Evolutionary conservation across 2,113 vertebrate genomes (phyloP), one percentile per base, ranked within the genome.

Genomic region (Melanocharis versteri): DNA sequence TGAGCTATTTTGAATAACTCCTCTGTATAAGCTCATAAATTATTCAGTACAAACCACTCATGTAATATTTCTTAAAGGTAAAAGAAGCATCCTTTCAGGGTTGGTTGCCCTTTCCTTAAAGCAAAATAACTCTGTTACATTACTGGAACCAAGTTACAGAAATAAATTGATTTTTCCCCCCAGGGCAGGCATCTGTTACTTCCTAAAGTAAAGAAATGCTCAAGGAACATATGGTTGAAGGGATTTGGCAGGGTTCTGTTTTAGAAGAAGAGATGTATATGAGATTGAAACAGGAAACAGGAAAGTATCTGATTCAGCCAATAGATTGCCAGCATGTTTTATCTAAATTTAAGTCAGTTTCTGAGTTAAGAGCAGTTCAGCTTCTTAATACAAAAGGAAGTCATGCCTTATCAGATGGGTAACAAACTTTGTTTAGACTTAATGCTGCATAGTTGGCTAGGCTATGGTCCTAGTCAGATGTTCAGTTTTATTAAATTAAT

Each of bases 31-130:
- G 54, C 84, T 94, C 42, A 87, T 97, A 72, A 97, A 96, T 98
- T 92, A 96, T 95, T 96, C 94, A 96, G 37, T 48, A 64, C 28
- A 65, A 92, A 87, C 35, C 57, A 96, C 88, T 97, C 95, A 95
- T 95, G 77, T 87, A 94, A 92, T 89, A 73, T 70, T 94, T 96
- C 89, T 91, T 94, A 94, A 97, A 87, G 73, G 90, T 93, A 96
- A 93, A 92, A 86, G 51, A 96, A 91, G 68, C 88, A 75, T 86
- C 85, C 83, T 94, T 96, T 92, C 56, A 78, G 80, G 48, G 76
- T 75, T 87, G 26, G 48, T 77, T 90, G 80, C 88, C 92, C 85
- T 95, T 95, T 94, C 83, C 58, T 96, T 92, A 91, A 80, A 92
- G 70, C 47, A 75, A 94, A 94, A 88, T 81, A 91, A 81, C 40